Percentiles rank a stretch among this genome's conserved stretches.
These are phyloP conservation scores for Cyprinodon brontotheroides DNA, from an alignment of 2,113 vertebrate genomes.

Conservation along the genomic window DNA sequence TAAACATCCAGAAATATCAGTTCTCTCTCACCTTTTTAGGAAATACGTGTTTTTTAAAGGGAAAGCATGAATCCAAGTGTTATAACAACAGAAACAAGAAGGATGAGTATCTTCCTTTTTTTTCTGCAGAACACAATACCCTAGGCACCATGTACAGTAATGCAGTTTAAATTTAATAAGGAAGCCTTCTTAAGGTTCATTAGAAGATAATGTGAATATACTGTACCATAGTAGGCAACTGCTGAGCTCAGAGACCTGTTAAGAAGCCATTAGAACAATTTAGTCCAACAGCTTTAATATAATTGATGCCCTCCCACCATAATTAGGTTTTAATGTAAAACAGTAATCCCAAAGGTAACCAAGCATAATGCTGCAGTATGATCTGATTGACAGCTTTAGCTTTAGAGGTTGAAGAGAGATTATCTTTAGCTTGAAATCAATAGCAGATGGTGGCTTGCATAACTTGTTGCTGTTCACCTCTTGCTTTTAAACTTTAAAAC, in stretches of 20 bases:
- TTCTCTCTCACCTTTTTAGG: constrained; percentile 20
- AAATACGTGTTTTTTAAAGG: constrained; percentile 17
- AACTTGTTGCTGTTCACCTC: neutral
- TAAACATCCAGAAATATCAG: constrained; percentile 29
- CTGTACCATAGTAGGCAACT: neutral
- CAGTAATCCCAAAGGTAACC: constrained; percentile 3
- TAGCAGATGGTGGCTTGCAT: neutral
- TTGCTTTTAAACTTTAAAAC: neutral
- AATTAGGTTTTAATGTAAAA: constrained; percentile 14
- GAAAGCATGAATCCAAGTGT: neutral
- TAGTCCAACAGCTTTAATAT: constrained; percentile 14
- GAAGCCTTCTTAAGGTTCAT: neutral
- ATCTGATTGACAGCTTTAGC: neutral
- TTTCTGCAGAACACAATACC: constrained; percentile 5
- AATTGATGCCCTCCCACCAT: neutral
- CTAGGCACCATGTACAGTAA: constrained; percentile 5
- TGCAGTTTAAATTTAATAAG: constrained; percentile 7
- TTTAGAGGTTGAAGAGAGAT: neutral
- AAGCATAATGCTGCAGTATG: neutral
- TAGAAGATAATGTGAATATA: constrained; percentile 28
- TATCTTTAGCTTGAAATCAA: constrained; percentile 3
- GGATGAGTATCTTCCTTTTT: neutral
- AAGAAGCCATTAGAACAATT: constrained; percentile 25
- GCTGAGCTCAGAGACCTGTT: constrained; percentile 13
- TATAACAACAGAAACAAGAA: neutral